A percentile compares a stretch with the other conserved stretches of the same genome.
Evolutionary conservation across 1,140 invertebrate species (phyloP).

Genomic region (Mesaphorura yosii): DNA sequence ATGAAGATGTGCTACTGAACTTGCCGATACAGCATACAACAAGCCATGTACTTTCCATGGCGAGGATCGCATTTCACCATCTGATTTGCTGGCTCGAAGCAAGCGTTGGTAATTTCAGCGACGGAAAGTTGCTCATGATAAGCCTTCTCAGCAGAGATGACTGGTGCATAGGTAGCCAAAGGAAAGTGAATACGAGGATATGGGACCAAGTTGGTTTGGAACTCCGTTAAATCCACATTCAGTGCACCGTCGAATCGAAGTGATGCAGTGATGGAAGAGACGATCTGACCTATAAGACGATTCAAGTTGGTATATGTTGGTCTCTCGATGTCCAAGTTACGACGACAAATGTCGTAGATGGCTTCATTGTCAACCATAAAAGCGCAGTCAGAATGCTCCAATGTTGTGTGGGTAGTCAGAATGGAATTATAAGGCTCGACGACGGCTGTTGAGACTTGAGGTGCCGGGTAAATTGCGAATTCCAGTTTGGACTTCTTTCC

Average conservation of each 20-base stretch:
- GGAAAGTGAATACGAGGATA: slow-evolving; percentile 31
- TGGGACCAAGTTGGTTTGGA: slow-evolving; percentile 31
- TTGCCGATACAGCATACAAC: too few species aligned
- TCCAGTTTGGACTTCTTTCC: neutral
- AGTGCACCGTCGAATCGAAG: slow-evolving; percentile 32
- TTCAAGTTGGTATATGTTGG: slow-evolving; percentile 26
- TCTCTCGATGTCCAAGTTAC: slow-evolving; percentile 14
- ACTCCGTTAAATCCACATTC: slow-evolving; percentile 32
- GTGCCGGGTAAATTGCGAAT: too few species aligned
- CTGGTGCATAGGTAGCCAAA: slow-evolving; percentile 26
- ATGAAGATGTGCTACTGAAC: too few species aligned
- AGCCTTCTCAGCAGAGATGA: slow-evolving; percentile 10
- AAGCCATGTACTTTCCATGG: slow-evolving; percentile 31
- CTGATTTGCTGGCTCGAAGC: slow-evolving; percentile 25
- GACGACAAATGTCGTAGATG: slow-evolving; percentile 35
- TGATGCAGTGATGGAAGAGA: slow-evolving; percentile 28
- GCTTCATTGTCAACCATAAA: slow-evolving; percentile 37
- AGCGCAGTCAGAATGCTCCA: slow-evolving; percentile 39
- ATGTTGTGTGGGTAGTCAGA: slow-evolving; percentile 37
- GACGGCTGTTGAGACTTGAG: slow-evolving; percentile 17
- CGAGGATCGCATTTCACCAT: slow-evolving; percentile 34
- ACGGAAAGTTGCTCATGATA: too few species aligned
- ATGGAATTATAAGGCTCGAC: slow-evolving; percentile 41
- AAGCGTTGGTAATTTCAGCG: too few species aligned
- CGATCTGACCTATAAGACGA: slow-evolving; percentile 22